Base-by-base conservation (phyloP, 2,888 invertebrate genomes). In the Acleris emargana region DNA sequence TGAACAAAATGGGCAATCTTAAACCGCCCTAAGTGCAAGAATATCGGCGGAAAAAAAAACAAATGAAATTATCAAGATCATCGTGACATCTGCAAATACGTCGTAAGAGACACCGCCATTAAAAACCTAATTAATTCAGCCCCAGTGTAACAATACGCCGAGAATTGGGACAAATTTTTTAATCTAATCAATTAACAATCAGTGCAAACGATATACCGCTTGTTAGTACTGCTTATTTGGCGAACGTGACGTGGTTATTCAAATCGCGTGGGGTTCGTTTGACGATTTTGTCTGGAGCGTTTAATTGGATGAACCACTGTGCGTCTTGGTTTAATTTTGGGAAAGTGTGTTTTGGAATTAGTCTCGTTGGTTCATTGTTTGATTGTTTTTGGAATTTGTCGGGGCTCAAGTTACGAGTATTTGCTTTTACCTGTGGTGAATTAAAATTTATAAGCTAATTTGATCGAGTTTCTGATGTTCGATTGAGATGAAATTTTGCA, bases 161-260 rank as follows among this genome's bases (percentile, higher is more conserved):
- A 66, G 86, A 85, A 87, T 91, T 88, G 85, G 87, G 80, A 76
- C 85, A 84, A 90, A 88, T 82, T 90, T 92, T 91, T 90, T 91
- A 93, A 93, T 92, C 88, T 85, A 91, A 93, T 93, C 93, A 93
- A 93, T 93, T 93, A 93, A 87, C 93, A 93, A 93, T 93, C 93
- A 93, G 89, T 87, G 91, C 89, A 88, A 91, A 83, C 89, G 90
- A 91, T 90, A 91, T 87, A 88, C 87, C 87, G 88, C 91, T 91
- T 89, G 91, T 92, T 91, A 91, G 86, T 83, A 80, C 86, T 89
- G 88, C 85, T 91, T 92, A 92, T 92, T 91, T 90, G 86, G 77
- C 67, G 87, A 83, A 91, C 92, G 92, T 92, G 92, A 90, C 89
- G 87, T 76, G 91, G 77, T 76, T 79, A 91, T 91, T 90, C 84